A percentile compares a stretch with the other conserved stretches of the same genome.
Evolutionary conservation across 2,113 vertebrate species (phyloP).

Genomic region (rabbit (Oryctolagus cuniculus)): mOryCun1.1 NC_091440.1:46738501-46739000

Average conservation of each 20-base stretch:
- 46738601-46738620: background rate
- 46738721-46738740: background rate
- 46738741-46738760: background rate
- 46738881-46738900: background rate
- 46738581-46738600: background rate
- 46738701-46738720: background rate
- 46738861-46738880: background rate
- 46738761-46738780: background rate
- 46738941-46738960: background rate
- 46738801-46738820: background rate
- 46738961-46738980: background rate
- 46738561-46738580: background rate
- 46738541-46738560: background rate
- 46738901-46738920: background rate
- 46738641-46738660: background rate
- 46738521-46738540: background rate
- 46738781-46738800: constrained; percentile 9
- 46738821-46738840: background rate
- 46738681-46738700: background rate
- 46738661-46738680: background rate
- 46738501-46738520: no score
- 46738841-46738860: background rate
- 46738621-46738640: background rate
- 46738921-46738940: background rate
- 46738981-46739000: background rate